phyloP scores from a whole-genome alignment of 2,797 vertebrate genomes.

The Petrocephalus schoutedeni region DNA sequence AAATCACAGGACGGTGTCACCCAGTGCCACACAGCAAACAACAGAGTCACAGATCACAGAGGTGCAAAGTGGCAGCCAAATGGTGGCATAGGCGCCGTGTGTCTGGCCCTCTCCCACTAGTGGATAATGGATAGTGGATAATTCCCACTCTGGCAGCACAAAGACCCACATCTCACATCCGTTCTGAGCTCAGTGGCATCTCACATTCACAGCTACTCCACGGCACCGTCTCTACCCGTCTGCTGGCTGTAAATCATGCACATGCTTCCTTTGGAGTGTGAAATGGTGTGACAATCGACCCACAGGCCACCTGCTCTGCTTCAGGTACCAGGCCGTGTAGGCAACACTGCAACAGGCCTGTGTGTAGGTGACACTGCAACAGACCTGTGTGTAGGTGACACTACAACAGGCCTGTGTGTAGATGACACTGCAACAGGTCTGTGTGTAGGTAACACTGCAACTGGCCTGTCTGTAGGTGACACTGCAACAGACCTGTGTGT shows the following conservation, averaged over 20 bases:
- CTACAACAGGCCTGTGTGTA: neutral
- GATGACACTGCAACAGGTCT: too few relatives aligned
- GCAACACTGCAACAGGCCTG: neutral
- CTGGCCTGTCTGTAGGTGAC: too few relatives aligned
- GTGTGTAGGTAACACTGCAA: neutral
- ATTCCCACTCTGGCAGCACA: neutral
- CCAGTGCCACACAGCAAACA: constrained; percentile 57
- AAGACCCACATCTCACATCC: neutral
- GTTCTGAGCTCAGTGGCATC: neutral
- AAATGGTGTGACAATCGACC: neutral
- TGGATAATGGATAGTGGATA: neutral
- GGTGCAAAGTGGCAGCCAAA: constrained; percentile 34
- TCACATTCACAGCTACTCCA: neutral
- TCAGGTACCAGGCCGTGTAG: neutral
- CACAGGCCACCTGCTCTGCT: neutral
- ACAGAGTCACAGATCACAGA: constrained; percentile 51
- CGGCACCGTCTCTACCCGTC: neutral
- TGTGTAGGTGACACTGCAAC: neutral
- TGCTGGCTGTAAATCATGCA: neutral
- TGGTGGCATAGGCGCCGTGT: neutral
- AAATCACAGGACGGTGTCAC: constrained; percentile 67
- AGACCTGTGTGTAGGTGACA: neutral
- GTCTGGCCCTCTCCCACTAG: neutral
- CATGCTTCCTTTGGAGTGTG: neutral
- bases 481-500: neutral